Evolutionary conservation across 2,797 vertebrate species (phyloP).

Genomic region (Sarcoramphus papa): DNA sequence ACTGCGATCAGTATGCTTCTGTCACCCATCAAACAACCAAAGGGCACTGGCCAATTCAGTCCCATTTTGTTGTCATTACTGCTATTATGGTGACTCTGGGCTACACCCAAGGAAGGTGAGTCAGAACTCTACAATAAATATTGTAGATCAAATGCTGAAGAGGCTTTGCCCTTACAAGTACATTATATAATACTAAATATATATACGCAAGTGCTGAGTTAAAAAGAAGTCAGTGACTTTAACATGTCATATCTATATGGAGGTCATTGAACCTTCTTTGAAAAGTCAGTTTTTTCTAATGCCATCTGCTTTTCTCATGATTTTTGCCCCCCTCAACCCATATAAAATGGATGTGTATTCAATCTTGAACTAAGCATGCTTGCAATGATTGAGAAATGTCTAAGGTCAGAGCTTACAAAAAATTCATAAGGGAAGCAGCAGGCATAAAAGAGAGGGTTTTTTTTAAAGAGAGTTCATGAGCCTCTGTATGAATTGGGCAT

Average conservation of each 20-base stretch:
- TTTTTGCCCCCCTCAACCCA: constrained; percentile 52
- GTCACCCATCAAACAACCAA: background rate
- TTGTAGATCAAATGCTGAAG: background rate
- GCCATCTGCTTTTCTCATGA: constrained; percentile 66
- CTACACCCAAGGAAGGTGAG: constrained; percentile 44
- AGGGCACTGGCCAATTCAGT: background rate
- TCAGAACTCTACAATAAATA: constrained; percentile 51
- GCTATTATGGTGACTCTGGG: constrained; percentile 21
- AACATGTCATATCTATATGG: constrained; percentile 54
- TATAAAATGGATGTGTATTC: constrained; percentile 63
- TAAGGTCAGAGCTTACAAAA: constrained; percentile 70
- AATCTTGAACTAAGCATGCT: constrained; percentile 44
- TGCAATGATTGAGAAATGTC: constrained; percentile 66
- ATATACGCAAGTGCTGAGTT: constrained; percentile 39
- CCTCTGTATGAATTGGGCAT: constrained; percentile 50
- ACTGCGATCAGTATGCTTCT: background rate
- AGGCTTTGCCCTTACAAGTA: constrained; percentile 61
- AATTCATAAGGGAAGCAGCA: constrained; percentile 62
- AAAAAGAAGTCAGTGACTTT: constrained; percentile 66
- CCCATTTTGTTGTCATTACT: constrained; percentile 31
- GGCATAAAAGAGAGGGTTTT: constrained; percentile 25
- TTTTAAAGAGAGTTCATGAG: constrained; percentile 47
- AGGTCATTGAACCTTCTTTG: constrained; percentile 67
- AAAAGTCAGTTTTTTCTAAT: constrained; percentile 67
- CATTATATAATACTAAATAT: constrained; percentile 62